These are phyloP conservation scores for Ephestia elutella DNA, from an alignment of 1,140 invertebrate species.

Conservation along the genomic window DNA sequence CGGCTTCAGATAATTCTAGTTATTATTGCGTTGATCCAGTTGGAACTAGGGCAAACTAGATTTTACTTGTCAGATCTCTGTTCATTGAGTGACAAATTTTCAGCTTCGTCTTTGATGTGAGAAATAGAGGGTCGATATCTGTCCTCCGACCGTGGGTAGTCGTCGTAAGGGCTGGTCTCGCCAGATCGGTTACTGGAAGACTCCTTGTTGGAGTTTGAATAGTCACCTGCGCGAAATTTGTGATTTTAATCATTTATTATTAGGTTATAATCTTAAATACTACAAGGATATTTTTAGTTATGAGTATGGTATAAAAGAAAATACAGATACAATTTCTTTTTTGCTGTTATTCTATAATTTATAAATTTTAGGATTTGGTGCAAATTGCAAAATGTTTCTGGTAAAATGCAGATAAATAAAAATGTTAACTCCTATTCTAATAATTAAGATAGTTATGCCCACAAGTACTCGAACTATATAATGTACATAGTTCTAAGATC, in stretches of 20 bases:
- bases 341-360: no score
- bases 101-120: constrained; percentile 67
- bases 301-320: no score
- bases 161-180: constrained; percentile 60
- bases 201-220: constrained; percentile 55
- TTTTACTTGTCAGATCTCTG: constrained; percentile 67
- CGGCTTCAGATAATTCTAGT: background rate
- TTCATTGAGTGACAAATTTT: constrained; percentile 71
- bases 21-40: background rate
- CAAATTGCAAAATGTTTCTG: no score
- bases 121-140: constrained; percentile 56
- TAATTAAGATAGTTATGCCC: no score
- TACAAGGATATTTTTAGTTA: no score
- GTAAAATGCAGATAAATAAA: no score
- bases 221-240: constrained; percentile 35
- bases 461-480: no score
- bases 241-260: background rate
- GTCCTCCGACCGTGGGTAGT: constrained; percentile 55
- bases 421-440: no score
- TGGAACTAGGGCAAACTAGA: background rate
- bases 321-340: no score
- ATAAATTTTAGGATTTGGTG: no score
- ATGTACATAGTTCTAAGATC: no score
- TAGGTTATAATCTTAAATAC: no score
- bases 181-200: constrained; percentile 62